These are phyloP conservation scores for Verasper variegatus DNA, from an alignment of 2,113 vertebrate genomes.

Conservation along the genomic window DNA sequence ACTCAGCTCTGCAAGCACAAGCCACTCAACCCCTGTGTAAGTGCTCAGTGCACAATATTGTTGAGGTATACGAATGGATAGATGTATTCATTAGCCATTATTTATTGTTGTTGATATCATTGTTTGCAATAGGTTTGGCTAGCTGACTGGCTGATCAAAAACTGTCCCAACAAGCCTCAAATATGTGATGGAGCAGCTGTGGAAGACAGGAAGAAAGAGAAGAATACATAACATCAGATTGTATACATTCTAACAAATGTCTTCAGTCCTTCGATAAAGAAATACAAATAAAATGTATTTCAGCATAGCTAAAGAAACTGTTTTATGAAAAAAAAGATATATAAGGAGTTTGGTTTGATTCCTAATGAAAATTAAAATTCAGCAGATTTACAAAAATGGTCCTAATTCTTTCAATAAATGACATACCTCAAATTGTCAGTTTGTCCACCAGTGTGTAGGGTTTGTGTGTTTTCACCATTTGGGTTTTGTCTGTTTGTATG, in stretches of 20 bases:
- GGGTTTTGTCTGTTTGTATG: no score
- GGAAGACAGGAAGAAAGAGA: not conserved
- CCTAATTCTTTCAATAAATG: no score
- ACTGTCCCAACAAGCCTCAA: constrained; percentile 90
- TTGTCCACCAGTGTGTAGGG: no score
- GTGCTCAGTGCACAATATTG: constrained; percentile 54
- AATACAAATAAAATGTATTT: not conserved
- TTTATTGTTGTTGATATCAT: not conserved
- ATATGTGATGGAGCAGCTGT: not conserved
- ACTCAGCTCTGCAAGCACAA: constrained; percentile 92
- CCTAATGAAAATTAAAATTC: no score
- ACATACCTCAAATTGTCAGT: no score
- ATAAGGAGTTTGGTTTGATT: not conserved
- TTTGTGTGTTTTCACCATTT: no score
- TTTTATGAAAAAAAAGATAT: not conserved
- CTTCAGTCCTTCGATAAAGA: not conserved
- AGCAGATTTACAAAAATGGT: no score
- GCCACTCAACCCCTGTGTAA: constrained; percentile 89
- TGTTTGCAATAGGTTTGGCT: constrained; percentile 87
- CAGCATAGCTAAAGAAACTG: not conserved
- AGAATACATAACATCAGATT: not conserved
- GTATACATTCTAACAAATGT: not conserved
- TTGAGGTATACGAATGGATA: not conserved
- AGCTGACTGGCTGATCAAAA: constrained; percentile 92
- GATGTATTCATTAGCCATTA: not conserved